Percentiles rank a stretch among this genome's conserved stretches.
Conservation (phyloP, 2,113 vertebrate genomes). For the Porphyrio hochstetteri region DNA sequence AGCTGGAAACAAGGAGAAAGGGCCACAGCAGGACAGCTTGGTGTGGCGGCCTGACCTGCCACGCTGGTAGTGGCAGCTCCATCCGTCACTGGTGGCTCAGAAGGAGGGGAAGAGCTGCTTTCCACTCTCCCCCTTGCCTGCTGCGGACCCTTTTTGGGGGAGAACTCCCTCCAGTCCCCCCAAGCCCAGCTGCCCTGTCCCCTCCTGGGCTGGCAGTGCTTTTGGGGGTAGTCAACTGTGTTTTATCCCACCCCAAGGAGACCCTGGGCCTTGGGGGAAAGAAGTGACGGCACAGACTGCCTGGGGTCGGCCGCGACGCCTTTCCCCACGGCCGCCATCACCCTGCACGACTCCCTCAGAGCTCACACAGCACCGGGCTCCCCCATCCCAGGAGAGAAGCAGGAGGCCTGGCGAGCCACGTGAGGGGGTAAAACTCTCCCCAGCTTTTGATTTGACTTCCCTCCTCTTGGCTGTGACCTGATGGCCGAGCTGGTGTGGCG, state of each 20-base stretch:
- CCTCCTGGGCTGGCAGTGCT: neutral
- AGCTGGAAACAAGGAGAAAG: neutral
- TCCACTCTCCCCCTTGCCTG: neutral
- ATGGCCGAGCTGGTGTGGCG: accelerated
- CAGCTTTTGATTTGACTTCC: neutral
- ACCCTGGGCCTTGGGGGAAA: neutral
- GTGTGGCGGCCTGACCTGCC: neutral
- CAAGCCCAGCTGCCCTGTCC: accelerated
- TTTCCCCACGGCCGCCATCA: accelerated
- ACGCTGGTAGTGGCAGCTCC: accelerated
- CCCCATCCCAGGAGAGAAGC: neutral
- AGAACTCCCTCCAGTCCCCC: neutral
- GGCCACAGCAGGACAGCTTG: accelerated
- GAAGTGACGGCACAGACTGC: neutral
- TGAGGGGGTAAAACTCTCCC: neutral
- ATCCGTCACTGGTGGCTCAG: accelerated
- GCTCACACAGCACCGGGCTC: accelerated
- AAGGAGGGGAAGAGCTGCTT: neutral
- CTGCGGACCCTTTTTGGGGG: accelerated
- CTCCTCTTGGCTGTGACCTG: accelerated
- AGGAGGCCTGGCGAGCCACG: neutral
- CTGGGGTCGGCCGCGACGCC: accelerated
- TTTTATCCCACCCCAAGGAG: neutral
- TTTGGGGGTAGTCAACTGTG: accelerated
- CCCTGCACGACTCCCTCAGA: neutral